These are phyloP conservation scores for Drosophila malerkotliana DNA, from an alignment of 1,140 invertebrate genomes.

Conservation along the genomic window DNA sequence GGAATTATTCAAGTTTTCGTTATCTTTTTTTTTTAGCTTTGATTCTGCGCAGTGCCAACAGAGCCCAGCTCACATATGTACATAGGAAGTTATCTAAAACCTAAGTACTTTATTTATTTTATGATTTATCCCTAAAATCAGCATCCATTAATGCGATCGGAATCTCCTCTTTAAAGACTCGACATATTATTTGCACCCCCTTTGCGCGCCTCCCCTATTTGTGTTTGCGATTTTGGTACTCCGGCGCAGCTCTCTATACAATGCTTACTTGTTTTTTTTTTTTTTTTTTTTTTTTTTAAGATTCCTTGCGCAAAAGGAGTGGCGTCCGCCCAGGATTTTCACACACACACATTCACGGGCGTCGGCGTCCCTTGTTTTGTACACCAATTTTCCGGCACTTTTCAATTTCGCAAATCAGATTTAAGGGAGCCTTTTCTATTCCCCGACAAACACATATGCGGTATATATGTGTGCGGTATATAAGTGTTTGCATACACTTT, in stretches of 20 bases:
- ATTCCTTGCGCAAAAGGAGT: conserved; percentile 76
- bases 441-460: background rate
- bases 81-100: no score
- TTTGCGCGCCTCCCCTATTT: conserved; percentile 6
- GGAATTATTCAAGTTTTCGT: conserved; percentile 28
- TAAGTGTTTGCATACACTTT: no score
- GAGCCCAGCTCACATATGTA: conserved; percentile 23
- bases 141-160: background rate
- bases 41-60: conserved; percentile 58
- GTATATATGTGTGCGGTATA: no score
- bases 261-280: conserved; percentile 47
- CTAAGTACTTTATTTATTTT: background rate
- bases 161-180: background rate
- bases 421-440: background rate
- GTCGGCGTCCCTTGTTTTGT: conserved; percentile 26
- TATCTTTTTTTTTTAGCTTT: conserved; percentile 1
- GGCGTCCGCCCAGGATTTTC: conserved; percentile 62
- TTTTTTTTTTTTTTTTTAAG: conserved; percentile 49
- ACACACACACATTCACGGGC: conserved; percentile 41
- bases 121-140: conserved; percentile 1
- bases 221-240: conserved; percentile 58
- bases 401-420: background rate
- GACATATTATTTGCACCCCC: background rate
- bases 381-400: background rate
- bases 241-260: conserved; percentile 62